Conservation (phyloP, 2,888 invertebrate species). For the Nomada fabriciana region DNA sequence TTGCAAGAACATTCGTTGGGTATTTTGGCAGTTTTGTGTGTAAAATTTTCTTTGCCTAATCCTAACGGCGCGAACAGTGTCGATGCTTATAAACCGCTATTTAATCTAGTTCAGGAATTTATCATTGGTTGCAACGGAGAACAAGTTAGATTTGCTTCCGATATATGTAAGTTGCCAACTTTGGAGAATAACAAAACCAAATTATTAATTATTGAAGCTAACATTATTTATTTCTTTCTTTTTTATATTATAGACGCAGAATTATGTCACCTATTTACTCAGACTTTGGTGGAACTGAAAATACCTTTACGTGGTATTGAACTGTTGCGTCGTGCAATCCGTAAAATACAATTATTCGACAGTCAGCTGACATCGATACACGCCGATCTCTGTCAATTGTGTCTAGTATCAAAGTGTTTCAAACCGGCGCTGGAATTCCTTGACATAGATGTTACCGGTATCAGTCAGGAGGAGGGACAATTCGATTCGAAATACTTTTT, state of each 20-base stretch:
- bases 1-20: constrained; percentile 96
- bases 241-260: constrained; percentile 90
- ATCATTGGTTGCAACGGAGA: constrained; percentile 93
- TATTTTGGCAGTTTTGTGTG: constrained; percentile 93
- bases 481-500: constrained; percentile 96
- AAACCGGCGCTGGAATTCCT: constrained; percentile 95
- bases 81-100: constrained; percentile 86
- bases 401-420: constrained; percentile 95
- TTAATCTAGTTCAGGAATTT: constrained; percentile 93
- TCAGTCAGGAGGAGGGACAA: constrained; percentile 93
- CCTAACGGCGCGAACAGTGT: constrained; percentile 65
- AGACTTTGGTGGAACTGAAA: constrained; percentile 91
- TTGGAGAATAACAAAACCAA: neutral
- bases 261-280: constrained; percentile 93
- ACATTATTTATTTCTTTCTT: constrained; percentile 4
- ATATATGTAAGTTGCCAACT: constrained; percentile 89
- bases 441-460: constrained; percentile 95
- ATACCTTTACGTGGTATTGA: constrained; percentile 94
- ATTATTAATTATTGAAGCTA: neutral
- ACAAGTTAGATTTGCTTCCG: constrained; percentile 94
- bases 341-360: constrained; percentile 94
- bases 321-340: constrained; percentile 92
- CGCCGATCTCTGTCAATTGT: constrained; percentile 96
- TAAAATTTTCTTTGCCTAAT: constrained; percentile 89
- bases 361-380: constrained; percentile 97